Evolutionary conservation across 2,888 invertebrate genomes (phyloP).

Genomic region (Merodon equestris): DNA sequence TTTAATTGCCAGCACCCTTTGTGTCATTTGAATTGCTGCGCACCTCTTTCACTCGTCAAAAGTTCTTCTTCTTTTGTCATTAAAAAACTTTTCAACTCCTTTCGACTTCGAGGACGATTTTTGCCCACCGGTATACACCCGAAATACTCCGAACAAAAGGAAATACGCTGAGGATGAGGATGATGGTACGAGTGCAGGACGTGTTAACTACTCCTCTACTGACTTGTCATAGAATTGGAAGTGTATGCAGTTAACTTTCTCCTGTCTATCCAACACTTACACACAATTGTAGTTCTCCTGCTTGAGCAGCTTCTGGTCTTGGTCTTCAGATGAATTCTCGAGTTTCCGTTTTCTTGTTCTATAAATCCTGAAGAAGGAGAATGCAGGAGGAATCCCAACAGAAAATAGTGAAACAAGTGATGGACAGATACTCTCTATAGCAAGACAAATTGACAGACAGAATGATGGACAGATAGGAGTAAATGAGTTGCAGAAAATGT

Average conservation of each 20-base stretch:
- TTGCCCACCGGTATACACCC: conserved; percentile 3
- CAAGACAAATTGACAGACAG: conserved; percentile 79
- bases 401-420: conserved; percentile 57
- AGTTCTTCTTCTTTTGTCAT: conserved; percentile 55
- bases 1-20: conserved; percentile 62
- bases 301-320: too few relatives aligned
- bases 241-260: conserved; percentile 66
- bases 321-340: too few relatives aligned
- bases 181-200: conserved; percentile 53
- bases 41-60: conserved; percentile 64
- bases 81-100: conserved; percentile 59
- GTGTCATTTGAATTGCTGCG: conserved; percentile 53
- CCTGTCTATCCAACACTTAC: conserved; percentile 35
- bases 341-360: conserved; percentile 55
- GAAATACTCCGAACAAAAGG: conserved; percentile 41
- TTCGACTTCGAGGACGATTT: conserved; percentile 31
- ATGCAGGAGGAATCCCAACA: conserved; percentile 16
- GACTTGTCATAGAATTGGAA: conserved; percentile 65
- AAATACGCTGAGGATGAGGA: too few relatives aligned
- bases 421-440: conserved; percentile 68
- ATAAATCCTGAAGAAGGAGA: conserved; percentile 37
- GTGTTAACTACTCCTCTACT: conserved; percentile 64
- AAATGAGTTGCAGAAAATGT: conserved; percentile 77
- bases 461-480: conserved; percentile 79
- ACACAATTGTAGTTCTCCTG: conserved; percentile 2